These are phyloP conservation scores for Rutilus rutilus DNA, from an alignment of 2,113 vertebrate genomes.

Conservation along the genomic window DNA sequence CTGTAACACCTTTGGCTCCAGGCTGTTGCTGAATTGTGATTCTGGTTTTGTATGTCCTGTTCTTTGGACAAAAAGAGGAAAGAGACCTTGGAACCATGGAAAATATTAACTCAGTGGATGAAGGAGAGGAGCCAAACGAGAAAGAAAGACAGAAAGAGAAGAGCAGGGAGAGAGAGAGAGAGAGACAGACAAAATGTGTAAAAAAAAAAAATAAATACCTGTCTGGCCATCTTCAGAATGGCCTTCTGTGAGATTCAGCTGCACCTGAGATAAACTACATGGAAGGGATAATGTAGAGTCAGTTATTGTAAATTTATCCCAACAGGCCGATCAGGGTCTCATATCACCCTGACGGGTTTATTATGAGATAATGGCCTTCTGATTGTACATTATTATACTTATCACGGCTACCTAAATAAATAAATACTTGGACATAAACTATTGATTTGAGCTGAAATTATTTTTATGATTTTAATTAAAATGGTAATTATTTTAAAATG, in stretches of 20 bases:
- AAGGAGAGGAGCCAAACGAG: slow-evolving; percentile 24
- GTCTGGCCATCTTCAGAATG: background rate
- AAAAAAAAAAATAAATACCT: background rate
- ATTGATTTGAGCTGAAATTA: background rate
- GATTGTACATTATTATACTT: background rate
- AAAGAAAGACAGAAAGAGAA: slow-evolving; percentile 21
- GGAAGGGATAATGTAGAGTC: background rate
- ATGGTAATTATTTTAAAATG: background rate
- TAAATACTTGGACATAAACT: background rate
- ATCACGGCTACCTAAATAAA: background rate
- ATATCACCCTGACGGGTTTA: background rate
- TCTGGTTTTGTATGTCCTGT: slow-evolving; percentile 42
- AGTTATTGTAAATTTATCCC: background rate
- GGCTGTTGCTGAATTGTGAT: slow-evolving; percentile 43
- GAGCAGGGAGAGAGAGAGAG: slow-evolving; percentile 3
- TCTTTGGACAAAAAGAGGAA: slow-evolving; percentile 37
- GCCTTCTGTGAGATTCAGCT: background rate
- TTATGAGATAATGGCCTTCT: background rate
- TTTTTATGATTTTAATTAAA: background rate
- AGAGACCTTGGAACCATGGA: slow-evolving; percentile 36
- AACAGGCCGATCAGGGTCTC: background rate
- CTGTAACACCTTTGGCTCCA: slow-evolving; percentile 58
- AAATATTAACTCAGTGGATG: slow-evolving; percentile 47
- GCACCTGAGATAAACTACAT: background rate
- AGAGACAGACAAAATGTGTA: background rate